Evolutionary conservation across 2,113 vertebrate species (phyloP), one percentile per base, ranked within the genome.

Genomic region (Vimba vimba): DNA sequence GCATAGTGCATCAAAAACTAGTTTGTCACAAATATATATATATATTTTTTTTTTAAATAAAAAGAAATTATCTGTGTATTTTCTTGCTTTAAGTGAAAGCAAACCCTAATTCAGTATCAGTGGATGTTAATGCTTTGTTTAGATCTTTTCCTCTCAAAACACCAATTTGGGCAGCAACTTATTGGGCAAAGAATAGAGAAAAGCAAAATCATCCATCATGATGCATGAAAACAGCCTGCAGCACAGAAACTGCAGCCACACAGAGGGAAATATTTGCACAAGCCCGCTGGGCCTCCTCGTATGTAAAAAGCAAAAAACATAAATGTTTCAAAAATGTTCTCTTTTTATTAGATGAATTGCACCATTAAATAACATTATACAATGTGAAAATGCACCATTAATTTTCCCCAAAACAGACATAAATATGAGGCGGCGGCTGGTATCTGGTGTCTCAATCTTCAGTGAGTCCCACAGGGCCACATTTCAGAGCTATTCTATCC

Each of bases 321-420:
- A 93, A 96, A 95, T 95, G 94, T 95, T 96, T 74, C 90, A 95
- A 94, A 95, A 96, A 97, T 95, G 95, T 94, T 94, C 92, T 47
- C 69, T 85, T 93, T 96, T 97, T 97, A 98, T 98, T 97, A 97
- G 97, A 98, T 95, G 97, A 97, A 97, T 97, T 97, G 97, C 97
- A 98, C 97, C 98, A 98, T 98, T 99, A 99, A 96, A 99, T 98
- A 97, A 97, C 96, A 97, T 98, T 98, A 98, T 97, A 97, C 97
- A 97, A 97, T 95, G 95, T 94, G 96, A 98, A 98, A 97, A 99
- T 99, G 98, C 98, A 97, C 96, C 97, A 99, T 99, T 99, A 99
- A 98, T 99, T 99, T 98, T 96, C 95, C 94, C 96, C 91, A 96
- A 96, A 98, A 97, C 96, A 98, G 97, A 96, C 95, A 92, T 96